These are phyloP conservation scores for Anthopleura sola DNA, from an alignment of 64 coral and sea anemone genomes.

Conservation along the genomic window DNA sequence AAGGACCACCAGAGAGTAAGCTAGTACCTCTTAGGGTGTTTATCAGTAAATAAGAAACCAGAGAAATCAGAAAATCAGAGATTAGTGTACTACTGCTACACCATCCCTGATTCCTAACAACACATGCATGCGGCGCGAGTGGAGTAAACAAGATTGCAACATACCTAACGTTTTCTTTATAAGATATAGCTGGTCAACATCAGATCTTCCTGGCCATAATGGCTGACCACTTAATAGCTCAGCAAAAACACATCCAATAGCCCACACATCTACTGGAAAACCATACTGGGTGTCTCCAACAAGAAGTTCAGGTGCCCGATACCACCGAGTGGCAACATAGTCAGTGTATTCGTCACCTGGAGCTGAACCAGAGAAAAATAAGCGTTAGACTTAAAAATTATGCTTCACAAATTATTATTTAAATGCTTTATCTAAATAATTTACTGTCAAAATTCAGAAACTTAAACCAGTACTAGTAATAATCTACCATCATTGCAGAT, in stretches of 20 bases:
- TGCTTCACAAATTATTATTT: no score
- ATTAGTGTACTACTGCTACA: no score
- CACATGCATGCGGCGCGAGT: no score
- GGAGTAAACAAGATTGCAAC: neutral
- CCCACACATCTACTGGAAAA: slow-evolving; percentile 95
- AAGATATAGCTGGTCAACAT: slow-evolving; percentile 92
- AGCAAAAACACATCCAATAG: slow-evolving; percentile 97
- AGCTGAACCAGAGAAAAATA: slow-evolving; percentile 25
- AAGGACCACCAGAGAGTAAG: no score
- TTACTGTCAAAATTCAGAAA: no score
- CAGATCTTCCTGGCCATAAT: slow-evolving; percentile 94
- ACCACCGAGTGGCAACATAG: slow-evolving; percentile 97
- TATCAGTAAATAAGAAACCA: no score
- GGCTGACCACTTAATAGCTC: slow-evolving; percentile 90
- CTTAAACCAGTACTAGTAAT: no score
- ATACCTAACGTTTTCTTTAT: slow-evolving; percentile 96
- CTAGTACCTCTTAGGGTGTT: no score
- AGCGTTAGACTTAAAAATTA: neutral
- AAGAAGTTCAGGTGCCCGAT: slow-evolving; percentile 93
- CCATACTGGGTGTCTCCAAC: slow-evolving; percentile 90
- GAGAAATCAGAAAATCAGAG: no score
- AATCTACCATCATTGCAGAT: no score
- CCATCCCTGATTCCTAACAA: no score
- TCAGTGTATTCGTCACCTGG: slow-evolving; percentile 96
- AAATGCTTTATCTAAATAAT: no score